A percentile compares a stretch with the other conserved stretches of the same genome.
These are phyloP conservation scores for Crypturellus undulatus DNA, from an alignment of 2,113 vertebrate genomes.

Conservation along the genomic window DNA sequence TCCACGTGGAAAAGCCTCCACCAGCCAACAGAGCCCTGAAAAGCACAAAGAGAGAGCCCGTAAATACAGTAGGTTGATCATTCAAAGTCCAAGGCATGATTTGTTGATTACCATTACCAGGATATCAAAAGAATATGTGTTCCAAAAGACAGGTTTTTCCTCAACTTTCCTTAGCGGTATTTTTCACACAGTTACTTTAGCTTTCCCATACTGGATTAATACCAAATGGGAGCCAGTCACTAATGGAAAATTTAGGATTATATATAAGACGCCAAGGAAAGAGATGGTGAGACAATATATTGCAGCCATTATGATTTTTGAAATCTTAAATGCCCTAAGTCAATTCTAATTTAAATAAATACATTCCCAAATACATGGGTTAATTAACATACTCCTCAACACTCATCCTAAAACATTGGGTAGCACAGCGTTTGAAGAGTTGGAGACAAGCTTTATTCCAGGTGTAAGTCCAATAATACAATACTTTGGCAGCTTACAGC, in stretches of 20 bases:
- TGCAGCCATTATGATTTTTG: background rate
- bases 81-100: fast-evolving
- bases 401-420: background rate
- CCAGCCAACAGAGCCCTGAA: conserved; percentile 93
- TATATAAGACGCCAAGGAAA: background rate
- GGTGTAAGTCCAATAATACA: background rate
- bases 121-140: background rate
- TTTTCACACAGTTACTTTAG: background rate
- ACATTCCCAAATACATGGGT: background rate
- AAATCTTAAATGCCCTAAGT: background rate
- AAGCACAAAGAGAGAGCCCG: conserved; percentile 16
- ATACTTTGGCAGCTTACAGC: background rate
- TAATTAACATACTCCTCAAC: background rate
- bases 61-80: background rate
- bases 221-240: background rate
- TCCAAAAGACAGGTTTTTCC: background rate
- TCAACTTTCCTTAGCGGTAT: background rate
- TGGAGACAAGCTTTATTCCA: background rate
- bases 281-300: background rate
- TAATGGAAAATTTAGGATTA: background rate
- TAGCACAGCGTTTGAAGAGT: background rate
- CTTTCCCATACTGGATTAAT: background rate
- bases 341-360: background rate
- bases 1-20: conserved; percentile 97
- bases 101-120: background rate